These are phyloP conservation scores for Rotaria macrura DNA, from an alignment of 2,888 invertebrate species.

Conservation along the genomic window DNA sequence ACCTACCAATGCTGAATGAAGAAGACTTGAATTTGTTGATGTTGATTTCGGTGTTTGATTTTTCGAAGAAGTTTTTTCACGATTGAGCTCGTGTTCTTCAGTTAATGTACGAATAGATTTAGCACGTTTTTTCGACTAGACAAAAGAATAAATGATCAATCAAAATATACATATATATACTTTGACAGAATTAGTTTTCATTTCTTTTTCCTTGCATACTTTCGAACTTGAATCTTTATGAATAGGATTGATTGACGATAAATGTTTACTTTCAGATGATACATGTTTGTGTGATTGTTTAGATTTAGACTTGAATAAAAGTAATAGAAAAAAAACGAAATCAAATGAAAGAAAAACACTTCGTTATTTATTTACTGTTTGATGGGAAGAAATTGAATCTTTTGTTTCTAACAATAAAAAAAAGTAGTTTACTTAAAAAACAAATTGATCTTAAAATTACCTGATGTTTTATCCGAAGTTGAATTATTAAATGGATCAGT, in stretches of 20 bases:
- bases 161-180: neutral
- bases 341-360: neutral
- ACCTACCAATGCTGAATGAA: neutral
- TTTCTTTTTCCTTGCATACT: neutral
- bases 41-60: neutral
- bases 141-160: too few species aligned
- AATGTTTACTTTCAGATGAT: neutral
- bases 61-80: neutral
- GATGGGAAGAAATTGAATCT: neutral
- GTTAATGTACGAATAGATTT: conserved; percentile 1
- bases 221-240: neutral
- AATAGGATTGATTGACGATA: neutral
- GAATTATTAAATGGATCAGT: neutral
- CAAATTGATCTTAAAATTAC: neutral
- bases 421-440: neutral
- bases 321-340: neutral
- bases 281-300: neutral
- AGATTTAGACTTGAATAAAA: neutral
- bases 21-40: neutral
- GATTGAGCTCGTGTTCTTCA: neutral
- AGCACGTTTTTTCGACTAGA: conserved; percentile 5
- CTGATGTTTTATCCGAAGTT: neutral
- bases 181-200: neutral
- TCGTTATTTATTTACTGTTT: neutral
- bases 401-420: neutral